phyloP scores from a whole-genome alignment of 2,888 invertebrate genomes.

The Subacronicta megacephala region DNA sequence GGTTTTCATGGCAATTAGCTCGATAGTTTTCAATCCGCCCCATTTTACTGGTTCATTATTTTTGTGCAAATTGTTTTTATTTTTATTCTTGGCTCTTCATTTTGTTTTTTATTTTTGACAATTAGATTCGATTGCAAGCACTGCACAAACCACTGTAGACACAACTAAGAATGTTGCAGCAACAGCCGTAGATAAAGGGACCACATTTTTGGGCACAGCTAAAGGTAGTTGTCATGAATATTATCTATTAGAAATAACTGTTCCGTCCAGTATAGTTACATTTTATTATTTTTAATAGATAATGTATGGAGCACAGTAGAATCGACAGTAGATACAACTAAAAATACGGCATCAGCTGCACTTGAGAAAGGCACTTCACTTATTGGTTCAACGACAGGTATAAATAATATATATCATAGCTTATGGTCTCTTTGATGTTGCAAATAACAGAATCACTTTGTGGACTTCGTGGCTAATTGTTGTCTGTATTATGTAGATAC shows the following conservation, averaged over 20 bases:
- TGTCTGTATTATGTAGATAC: slow-evolving; percentile 33
- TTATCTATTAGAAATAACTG: slow-evolving; percentile 6
- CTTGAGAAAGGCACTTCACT: slow-evolving; percentile 63
- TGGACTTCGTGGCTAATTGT: slow-evolving; percentile 4
- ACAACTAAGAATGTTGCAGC: slow-evolving; percentile 64
- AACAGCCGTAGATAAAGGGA: slow-evolving; percentile 65
- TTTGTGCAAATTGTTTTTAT: not conserved
- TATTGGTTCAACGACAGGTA: slow-evolving; percentile 44
- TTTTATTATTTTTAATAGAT: slow-evolving; percentile 56
- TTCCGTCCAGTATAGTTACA: not conserved
- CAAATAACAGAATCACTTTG: not conserved
- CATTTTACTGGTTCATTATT: not conserved
- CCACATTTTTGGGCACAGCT: slow-evolving; percentile 63
- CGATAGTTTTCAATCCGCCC: not conserved
- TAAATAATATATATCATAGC: not conserved
- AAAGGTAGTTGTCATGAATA: slow-evolving; percentile 59
- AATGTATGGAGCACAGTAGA: slow-evolving; percentile 63
- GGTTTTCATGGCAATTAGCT: not conserved
- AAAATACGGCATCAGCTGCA: slow-evolving; percentile 66
- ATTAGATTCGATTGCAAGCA: slow-evolving; percentile 62
- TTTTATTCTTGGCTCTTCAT: slow-evolving; percentile 6
- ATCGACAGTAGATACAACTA: slow-evolving; percentile 68
- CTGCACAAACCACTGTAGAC: slow-evolving; percentile 59
- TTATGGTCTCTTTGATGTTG: not conserved
- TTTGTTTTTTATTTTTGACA: slow-evolving; percentile 23